Evolutionary conservation across 2,797 vertebrate genomes (phyloP), one percentile per base, ranked within the genome.

Genomic region (Harpagifer antarcticus): DNA sequence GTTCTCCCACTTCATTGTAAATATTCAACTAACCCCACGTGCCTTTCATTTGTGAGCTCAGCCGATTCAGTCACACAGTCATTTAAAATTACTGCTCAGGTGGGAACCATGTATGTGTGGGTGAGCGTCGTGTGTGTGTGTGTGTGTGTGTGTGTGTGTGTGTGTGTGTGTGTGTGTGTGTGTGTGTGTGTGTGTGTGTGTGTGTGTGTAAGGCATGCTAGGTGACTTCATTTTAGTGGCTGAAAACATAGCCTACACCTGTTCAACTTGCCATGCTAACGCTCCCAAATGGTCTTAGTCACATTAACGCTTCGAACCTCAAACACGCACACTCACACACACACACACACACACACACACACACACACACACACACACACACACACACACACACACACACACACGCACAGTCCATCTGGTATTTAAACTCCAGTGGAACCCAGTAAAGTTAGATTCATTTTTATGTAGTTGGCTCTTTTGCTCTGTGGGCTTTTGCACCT

Each of bases 31-130:
- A 69, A 78, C 69, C 57, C 85, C 87, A 90, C 50, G 52, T 89
- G 88, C 77, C 75, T 91, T 88, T 90, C 86, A 91, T 92, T 90
- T 93, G 89, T 89, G 87, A 91, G 78, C 76, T 80, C 85, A 83
- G 85, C 53, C 64, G 20, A 86, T 86, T 85, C 76, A 80, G 82
- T 84, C 78, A 48, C 77, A 82, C 82, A 82, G 81, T 81, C 84
- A 85, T 91, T 91, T 91, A 84, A 83, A 90, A 77, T 89, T 83
- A 91, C 86, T 69, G 80, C 86, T 88, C 88, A 93, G 86, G 86
- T 92, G 90, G 89, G 88, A 91, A 42, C 67, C 13, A 5, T 58
- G 77, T 50, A 17, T 70, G 44, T 54, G 47, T 61, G 48, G 5
- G 58, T 20, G 61, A 19, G 52, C 40, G 40, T 50, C 5, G 63